Evolutionary conservation across 2,797 vertebrate genomes (phyloP), one percentile per base, ranked within the genome.

Genomic region (Malacoraja senta): DNA sequence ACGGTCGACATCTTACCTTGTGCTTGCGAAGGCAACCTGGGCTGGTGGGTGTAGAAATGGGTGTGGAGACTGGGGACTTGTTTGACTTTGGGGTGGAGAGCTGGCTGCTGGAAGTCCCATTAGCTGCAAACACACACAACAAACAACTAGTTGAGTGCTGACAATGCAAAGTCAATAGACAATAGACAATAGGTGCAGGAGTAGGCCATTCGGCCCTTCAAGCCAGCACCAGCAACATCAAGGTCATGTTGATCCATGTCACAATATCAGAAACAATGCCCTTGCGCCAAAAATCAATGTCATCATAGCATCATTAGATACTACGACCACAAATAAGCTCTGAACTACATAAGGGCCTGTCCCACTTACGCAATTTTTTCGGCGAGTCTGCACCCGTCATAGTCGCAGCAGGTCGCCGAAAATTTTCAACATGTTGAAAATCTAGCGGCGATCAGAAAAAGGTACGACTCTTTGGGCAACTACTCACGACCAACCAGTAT

Each of bases 91-190:
- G 99, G 94, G 99, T 99, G 95, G 99, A 99, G 93, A 99, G 96
- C 96, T 99, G 99, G 95, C 98, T 99, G 97, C 98, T 99, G 95
- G 98, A 99, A 8, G 98, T 99, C 95, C 99, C 98, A 93, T 99
- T 98, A 95, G 98, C 99, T 99, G 96, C 44, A 92, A 92, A 26
- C 9, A 74, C 10, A 92, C 13, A 76, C 32, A 88, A 88, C n/a
- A 88, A 65, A 21, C n/a, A 88, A 21, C 0, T 35, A 19, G 63
- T 35, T 68, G 17, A 68, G n/a, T 17, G 29, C 1, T 65, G n/a
- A 68, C 21, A 65, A 88, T 21, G n/a, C 68, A n/a, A 65, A 21
- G 29, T 9, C n/a, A 8, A 63, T 68, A 35, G 38, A 35, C 32
- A 1, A n/a, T 10, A 29, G 21, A 29, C 26, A 78, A 78, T 29